phyloP scores from a whole-genome alignment of 2,797 vertebrate genomes.

The Paratrypauchen microcephalus region DNA sequence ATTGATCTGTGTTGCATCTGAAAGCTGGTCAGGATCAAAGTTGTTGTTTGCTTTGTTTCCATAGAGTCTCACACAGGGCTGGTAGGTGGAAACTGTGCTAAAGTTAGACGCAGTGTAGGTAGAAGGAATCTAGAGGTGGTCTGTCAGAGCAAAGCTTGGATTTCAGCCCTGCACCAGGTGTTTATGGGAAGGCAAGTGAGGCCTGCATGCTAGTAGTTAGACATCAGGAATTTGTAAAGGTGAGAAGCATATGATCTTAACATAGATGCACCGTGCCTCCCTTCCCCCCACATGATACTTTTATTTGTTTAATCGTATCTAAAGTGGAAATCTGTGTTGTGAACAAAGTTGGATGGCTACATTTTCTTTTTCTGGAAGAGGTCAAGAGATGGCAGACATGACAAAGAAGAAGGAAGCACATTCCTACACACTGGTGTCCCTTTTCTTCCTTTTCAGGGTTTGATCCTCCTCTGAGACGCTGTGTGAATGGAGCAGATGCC shows the following conservation, averaged over 20 bases:
- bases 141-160: conserved; percentile 17
- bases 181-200: conserved; percentile 1
- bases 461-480: conserved; percentile 34
- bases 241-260: neutral
- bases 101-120: conserved; percentile 57
- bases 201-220: neutral
- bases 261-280: neutral
- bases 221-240: neutral
- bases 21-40: neutral
- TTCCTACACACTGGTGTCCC: conserved; percentile 53
- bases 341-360: conserved; percentile 1
- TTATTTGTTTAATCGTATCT: neutral
- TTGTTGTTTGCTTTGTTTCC: conserved; percentile 11
- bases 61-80: conserved; percentile 28
- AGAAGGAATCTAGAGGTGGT: conserved; percentile 60
- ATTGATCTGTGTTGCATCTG: neutral
- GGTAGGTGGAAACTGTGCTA: conserved; percentile 49
- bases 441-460: conserved; percentile 38
- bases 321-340: neutral
- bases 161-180: neutral
- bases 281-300: neutral
- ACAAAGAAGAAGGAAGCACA: conserved; percentile 46
- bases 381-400: conserved; percentile 27
- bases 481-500: conserved; percentile 72
- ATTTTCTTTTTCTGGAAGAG: conserved; percentile 21